A percentile compares a stretch with the other conserved stretches of the same genome.
These are phyloP conservation scores for Myotis davidii DNA, from an alignment of 2,113 vertebrate genomes.

Conservation along the genomic window DNA sequence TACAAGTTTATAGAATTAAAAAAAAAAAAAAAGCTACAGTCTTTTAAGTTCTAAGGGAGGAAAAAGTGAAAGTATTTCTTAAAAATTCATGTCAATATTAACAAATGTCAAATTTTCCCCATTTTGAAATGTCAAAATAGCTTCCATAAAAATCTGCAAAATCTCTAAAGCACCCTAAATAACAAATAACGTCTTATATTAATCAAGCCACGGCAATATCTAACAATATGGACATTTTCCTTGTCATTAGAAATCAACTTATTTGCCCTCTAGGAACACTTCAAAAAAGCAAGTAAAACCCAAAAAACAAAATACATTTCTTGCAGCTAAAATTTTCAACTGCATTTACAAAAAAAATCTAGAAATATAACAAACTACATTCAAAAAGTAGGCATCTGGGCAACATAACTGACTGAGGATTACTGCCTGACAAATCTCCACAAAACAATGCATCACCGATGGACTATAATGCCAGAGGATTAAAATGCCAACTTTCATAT, in stretches of 20 bases:
- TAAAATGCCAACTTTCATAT: constrained; percentile 22
- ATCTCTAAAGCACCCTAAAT: constrained; percentile 58
- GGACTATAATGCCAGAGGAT: background rate
- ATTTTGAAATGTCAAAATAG: constrained; percentile 48
- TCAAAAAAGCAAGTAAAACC: background rate
- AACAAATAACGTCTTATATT: constrained; percentile 2
- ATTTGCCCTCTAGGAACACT: background rate
- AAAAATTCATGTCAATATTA: constrained; percentile 33
- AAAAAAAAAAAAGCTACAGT: background rate
- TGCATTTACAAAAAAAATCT: background rate
- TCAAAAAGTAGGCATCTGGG: background rate
- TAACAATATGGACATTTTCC: constrained; percentile 46
- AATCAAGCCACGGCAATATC: constrained; percentile 3
- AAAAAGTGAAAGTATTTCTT: constrained; percentile 44
- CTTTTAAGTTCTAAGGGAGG: constrained; percentile 39
- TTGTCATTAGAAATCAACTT: constrained; percentile 46
- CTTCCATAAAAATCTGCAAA: constrained; percentile 48
- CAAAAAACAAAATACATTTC: background rate
- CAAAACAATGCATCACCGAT: background rate
- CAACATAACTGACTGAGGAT: background rate
- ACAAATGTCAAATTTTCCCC: constrained; percentile 44
- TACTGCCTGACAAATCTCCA: background rate
- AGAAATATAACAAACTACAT: background rate
- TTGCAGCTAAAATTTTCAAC: background rate
- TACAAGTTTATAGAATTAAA: background rate